Conservation (phyloP, 2,797 vertebrate genomes). For the Tarsius wallacei region DNA sequence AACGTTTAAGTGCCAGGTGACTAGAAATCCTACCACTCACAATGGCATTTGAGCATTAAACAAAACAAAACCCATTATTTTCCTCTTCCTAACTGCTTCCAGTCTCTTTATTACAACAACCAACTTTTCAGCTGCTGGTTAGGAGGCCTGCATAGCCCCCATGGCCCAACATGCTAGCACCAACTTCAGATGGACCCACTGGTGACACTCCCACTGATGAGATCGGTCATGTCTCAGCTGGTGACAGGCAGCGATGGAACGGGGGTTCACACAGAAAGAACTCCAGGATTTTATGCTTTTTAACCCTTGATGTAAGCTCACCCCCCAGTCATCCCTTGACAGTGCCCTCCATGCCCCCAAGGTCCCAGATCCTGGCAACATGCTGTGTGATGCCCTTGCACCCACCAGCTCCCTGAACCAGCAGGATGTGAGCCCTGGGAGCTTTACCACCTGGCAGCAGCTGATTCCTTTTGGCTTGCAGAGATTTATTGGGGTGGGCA, state of each 20-base stretch:
- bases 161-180: not conserved
- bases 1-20: not conserved
- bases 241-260: not conserved
- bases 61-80: not conserved
- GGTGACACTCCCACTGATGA: not conserved
- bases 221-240: not conserved
- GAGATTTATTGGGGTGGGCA: not conserved
- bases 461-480: constrained; percentile 86
- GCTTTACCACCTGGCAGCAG: not conserved
- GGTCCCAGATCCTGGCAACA: not conserved
- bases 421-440: not conserved
- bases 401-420: not conserved
- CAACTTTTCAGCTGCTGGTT: constrained; percentile 49
- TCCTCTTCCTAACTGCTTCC: not conserved
- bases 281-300: constrained; percentile 44
- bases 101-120: not conserved
- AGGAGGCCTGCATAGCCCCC: fast-evolving
- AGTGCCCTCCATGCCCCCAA: constrained; percentile 71
- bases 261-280: not conserved
- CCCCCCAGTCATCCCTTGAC: not conserved
- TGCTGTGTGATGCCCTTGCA: not conserved
- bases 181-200: not conserved
- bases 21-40: not conserved
- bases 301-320: not conserved
- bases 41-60: not conserved